Evolutionary conservation across 2,797 vertebrate species (phyloP), one percentile per base, ranked within the genome.

Genomic region (Echiichthys vipera): DNA sequence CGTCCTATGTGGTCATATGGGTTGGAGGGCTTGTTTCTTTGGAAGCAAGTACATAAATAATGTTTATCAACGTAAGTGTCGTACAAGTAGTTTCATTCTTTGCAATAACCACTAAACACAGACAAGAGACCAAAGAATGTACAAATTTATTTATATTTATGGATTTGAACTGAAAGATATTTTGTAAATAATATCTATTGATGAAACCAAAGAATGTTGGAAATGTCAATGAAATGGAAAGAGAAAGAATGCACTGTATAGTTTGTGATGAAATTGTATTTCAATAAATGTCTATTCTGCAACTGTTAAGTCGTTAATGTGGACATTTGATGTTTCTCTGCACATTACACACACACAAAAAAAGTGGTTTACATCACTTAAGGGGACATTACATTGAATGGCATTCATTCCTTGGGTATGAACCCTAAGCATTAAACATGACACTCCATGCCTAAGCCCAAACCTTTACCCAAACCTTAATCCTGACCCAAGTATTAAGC

Each of bases 121-220:
- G 36, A 85, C 68, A 46, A 71, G 47, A 86, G 85, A 91, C 89
- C 82, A 88, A 90, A 88, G 91, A 95, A 93, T 94, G 93, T 94
- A 94, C 65, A 87, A 71, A 56, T 57, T 25, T 89, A 91, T 92
- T 93, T 94, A 92, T 93, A 90, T 91, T 91, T 92, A 85, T 90
- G 74, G 87, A 87, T 90, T 79, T 89, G 87, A 91, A 81, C 71
- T 71, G 71, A 79, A 65, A 65, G 67, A 78, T 71, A 72, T 80
- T 86, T 86, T 93, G 91, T 91, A 90, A 90, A 88, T 90, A 88
- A 74, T 84, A 84, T 87, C 71, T 90, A 71, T 85, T 77, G 56
- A 84, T 77, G 61, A 83, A 85, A 77, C 69, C 70, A 83, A 77
- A 85, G 79, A 84, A 68, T 80, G 77, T 82, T 84, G 62, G 47